phyloP scores from a whole-genome alignment of 1,140 invertebrate genomes.

The Platorchestia sp. region DNA sequence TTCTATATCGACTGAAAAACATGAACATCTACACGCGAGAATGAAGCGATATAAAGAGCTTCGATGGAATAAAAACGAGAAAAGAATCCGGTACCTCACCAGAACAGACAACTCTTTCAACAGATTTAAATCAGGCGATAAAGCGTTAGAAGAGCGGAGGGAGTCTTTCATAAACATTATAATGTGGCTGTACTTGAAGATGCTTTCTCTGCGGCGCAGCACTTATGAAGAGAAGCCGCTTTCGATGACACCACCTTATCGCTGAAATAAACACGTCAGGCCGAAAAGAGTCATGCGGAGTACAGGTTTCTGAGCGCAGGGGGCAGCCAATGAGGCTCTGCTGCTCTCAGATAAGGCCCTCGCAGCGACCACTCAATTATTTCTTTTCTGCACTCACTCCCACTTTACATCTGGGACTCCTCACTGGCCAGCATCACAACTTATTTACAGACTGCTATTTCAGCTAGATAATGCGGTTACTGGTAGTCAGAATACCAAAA shows the following conservation, averaged over 20 bases:
- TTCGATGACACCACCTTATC: constrained; percentile 8
- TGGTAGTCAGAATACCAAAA: neutral
- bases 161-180: neutral
- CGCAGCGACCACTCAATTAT: neutral
- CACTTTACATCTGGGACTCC: neutral
- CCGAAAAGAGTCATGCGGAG: neutral
- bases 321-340: neutral
- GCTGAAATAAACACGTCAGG: constrained; percentile 3
- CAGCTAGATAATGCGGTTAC: neutral
- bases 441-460: neutral
- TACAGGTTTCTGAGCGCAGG: neutral
- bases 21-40: no score
- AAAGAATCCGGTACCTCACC: neutral
- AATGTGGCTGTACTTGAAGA: neutral
- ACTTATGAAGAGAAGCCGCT: neutral
- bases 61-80: neutral
- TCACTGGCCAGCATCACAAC: neutral
- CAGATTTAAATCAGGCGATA: neutral
- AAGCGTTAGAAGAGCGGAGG: neutral
- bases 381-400: neutral
- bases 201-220: neutral
- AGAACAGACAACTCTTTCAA: neutral
- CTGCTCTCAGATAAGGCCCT: neutral
- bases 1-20: no score
- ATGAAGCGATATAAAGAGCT: neutral